phyloP scores from a whole-genome alignment of 2,113 vertebrate genomes.

The Ornithorhynchus anatinus region DNA sequence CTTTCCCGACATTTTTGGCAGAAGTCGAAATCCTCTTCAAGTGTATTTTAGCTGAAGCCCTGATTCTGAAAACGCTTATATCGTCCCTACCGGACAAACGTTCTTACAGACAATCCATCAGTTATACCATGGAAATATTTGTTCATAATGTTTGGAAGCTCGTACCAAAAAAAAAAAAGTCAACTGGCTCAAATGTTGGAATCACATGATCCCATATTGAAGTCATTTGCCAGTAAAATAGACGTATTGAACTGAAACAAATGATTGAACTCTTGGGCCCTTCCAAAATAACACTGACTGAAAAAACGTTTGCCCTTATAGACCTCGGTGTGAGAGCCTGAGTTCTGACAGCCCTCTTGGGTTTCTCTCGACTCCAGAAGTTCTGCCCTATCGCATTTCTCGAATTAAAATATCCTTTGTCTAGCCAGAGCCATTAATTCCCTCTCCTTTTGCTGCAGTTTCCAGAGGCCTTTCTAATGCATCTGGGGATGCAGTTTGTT shows the following conservation, averaged over 20 bases:
- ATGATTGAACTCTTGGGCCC: accelerated
- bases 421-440: no score
- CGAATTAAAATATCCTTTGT: no score
- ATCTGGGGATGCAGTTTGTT: no score
- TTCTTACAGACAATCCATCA: neutral
- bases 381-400: no score
- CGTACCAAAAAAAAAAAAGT: neutral
- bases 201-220: neutral
- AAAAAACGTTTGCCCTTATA: neutral
- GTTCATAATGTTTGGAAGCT: neutral
- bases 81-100: neutral
- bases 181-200: neutral
- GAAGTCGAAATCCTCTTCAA: neutral
- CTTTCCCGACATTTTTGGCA: neutral
- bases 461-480: no score
- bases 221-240: neutral
- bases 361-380: neutral
- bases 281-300: neutral
- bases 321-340: neutral
- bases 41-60: neutral
- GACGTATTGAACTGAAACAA: neutral
- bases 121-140: neutral
- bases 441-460: no score
- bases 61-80: accelerated
- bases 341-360: neutral